Evolutionary conservation across 2,113 vertebrate species (phyloP), one percentile per base, ranked within the genome.

Genomic region (Chloropsis cyanopogon): DNA sequence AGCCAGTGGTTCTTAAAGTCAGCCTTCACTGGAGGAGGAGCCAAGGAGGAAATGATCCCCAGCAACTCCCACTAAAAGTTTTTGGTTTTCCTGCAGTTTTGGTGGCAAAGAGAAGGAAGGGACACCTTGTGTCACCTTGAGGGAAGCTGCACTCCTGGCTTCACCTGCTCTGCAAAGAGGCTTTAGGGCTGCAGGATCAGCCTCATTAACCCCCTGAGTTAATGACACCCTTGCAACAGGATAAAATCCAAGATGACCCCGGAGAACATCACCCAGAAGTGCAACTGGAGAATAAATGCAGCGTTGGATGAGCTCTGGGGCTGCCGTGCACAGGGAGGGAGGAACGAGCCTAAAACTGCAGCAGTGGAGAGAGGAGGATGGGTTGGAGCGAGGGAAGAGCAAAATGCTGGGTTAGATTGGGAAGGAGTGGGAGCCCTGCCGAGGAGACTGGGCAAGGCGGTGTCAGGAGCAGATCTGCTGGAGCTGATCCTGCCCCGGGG

Each of bases 1-100:
- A 60, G 42, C 10, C 56, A 0, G 1, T 0, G 5, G 68, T 7
- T 19, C 50, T 46, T 39, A 11, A 37, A 68, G 57, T 26, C 4
- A 59, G 23, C 39, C 47, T 46, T 33, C 8, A 1, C 2, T 37
- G 59, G 11, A 39, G 35, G 54, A 59, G 65, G 41, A 65, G 28
- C 15, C 31, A 35, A 71, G 47, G 71, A 37, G 35, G 54, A 63
- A 33, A 14, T 0, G 24, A 52, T 41, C 11, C 26, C 66, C 41
- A 33, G 11, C 69, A 70, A 12, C 42, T 53, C 14, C 42, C 53
- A 31, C 20, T 29, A 10, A 35, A 71, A 61, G 31, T 5, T 82
- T 60, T 60, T 60, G 65, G 3, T 61, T 39, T 26, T 22, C 18
- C 22, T 1, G 5, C 17, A 8, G 78, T 49, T 61, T 52, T 0